These are phyloP conservation scores for Drosophila mauritiana DNA, from an alignment of 1,140 invertebrate species.

Conservation along the genomic window DNA sequence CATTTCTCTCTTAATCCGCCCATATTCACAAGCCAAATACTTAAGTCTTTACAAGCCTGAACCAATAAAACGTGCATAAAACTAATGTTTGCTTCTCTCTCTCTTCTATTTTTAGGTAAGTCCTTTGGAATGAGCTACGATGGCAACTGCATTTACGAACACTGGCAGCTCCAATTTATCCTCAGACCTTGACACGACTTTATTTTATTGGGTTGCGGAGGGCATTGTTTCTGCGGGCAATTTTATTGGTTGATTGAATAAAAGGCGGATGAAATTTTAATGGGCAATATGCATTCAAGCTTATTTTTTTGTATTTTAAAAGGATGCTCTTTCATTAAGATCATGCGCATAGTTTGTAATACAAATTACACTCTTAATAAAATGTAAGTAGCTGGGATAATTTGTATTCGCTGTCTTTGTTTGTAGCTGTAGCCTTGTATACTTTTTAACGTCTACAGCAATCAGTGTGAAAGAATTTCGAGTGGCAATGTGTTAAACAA, in stretches of 20 bases:
- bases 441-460: constrained; percentile 15
- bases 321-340: background rate
- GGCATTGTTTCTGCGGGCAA: background rate
- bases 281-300: too few species aligned
- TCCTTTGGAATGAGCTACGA: constrained; percentile 8
- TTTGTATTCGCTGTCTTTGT: background rate
- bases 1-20: background rate
- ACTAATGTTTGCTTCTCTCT: constrained; percentile 8
- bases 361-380: too few species aligned
- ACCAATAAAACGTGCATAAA: constrained; percentile 5
- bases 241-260: constrained; percentile 43
- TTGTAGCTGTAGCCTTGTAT: background rate
- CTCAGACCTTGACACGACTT: constrained; percentile 35
- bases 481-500: constrained; percentile 63
- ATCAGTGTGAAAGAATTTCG: constrained; percentile 64
- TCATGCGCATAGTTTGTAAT: too few species aligned
- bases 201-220: background rate
- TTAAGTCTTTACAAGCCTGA: background rate
- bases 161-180: constrained; percentile 22
- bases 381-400: background rate
- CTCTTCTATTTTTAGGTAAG: constrained; percentile 37
- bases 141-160: constrained; percentile 19
- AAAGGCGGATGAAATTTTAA: too few species aligned
- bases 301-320: background rate
- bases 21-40: constrained; percentile 8